A percentile compares a stretch with the other conserved stretches of the same genome.
phyloP scores from a whole-genome alignment of 2,113 vertebrate genomes.

The Gracilinanus agilis region DNA sequence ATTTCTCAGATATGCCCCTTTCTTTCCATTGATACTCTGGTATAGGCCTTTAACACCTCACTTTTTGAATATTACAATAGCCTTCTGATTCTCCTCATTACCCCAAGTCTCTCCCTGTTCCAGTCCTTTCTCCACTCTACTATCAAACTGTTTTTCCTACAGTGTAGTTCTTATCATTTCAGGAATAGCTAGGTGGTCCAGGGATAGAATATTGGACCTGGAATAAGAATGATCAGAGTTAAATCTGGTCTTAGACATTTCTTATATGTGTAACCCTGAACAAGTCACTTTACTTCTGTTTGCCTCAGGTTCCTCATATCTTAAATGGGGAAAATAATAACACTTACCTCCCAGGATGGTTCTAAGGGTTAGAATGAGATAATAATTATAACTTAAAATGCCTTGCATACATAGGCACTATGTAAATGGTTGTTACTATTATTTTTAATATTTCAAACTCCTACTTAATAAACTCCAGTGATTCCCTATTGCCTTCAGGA shows the following conservation, averaged over 20 bases:
- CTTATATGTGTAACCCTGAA: not conserved
- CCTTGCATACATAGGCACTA: not conserved
- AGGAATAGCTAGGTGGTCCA: not conserved
- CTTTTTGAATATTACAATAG: not conserved
- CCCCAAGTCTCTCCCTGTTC: not conserved
- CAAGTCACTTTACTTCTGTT: not conserved
- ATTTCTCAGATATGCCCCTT: not conserved
- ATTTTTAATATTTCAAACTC: not conserved
- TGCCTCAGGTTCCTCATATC: not conserved
- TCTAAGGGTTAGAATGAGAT: not conserved
- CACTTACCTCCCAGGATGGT: not conserved
- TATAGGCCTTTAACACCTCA: not conserved
- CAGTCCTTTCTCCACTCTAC: not conserved
- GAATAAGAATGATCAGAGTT: not conserved
- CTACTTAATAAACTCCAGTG: not conserved
- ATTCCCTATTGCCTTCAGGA: not conserved
- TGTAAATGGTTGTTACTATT: not conserved
- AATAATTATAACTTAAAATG: not conserved
- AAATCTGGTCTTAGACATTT: not conserved
- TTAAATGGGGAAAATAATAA: not conserved
- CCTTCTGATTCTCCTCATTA: not conserved
- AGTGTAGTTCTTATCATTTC: not conserved
- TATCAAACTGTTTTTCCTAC: not conserved
- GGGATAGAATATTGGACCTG: not conserved
- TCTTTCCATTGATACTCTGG: not conserved